phyloP scores from a whole-genome alignment of 2,113 vertebrate genomes.

The Andinoacara biseriatus region DNA sequence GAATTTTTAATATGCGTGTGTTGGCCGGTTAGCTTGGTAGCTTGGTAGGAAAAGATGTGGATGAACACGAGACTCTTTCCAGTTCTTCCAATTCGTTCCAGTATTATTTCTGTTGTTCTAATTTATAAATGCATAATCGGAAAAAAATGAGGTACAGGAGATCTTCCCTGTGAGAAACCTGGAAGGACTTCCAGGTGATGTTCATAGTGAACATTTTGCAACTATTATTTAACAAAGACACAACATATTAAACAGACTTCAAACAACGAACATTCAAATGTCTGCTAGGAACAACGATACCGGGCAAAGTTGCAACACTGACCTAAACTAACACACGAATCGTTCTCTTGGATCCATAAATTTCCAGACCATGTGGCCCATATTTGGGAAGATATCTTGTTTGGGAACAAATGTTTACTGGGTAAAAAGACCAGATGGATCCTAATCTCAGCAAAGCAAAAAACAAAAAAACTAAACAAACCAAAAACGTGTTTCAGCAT shows the following conservation, averaged over 20 bases:
- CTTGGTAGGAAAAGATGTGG: not conserved
- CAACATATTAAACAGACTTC: not conserved
- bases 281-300: not conserved
- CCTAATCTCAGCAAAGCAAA: not conserved
- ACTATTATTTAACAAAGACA: not conserved
- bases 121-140: not conserved
- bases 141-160: not conserved
- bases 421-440: conserved; percentile 1
- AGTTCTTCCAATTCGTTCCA: not conserved
- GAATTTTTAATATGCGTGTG: not conserved
- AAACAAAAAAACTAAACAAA: not conserved
- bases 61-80: not conserved
- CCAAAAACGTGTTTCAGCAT: fast-evolving
- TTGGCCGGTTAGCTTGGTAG: not conserved
- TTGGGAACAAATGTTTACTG: conserved; percentile 4
- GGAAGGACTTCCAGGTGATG: too few species aligned
- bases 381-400: not conserved
- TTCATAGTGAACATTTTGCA: not conserved
- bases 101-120: not conserved
- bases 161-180: too few species aligned
- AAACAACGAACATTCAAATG: not conserved
- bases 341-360: not conserved
- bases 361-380: not conserved
- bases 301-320: not conserved
- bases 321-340: not conserved